These are phyloP conservation scores for Gonioctena quinquepunctata DNA, from an alignment of 1,140 invertebrate species.

Conservation along the genomic window DNA sequence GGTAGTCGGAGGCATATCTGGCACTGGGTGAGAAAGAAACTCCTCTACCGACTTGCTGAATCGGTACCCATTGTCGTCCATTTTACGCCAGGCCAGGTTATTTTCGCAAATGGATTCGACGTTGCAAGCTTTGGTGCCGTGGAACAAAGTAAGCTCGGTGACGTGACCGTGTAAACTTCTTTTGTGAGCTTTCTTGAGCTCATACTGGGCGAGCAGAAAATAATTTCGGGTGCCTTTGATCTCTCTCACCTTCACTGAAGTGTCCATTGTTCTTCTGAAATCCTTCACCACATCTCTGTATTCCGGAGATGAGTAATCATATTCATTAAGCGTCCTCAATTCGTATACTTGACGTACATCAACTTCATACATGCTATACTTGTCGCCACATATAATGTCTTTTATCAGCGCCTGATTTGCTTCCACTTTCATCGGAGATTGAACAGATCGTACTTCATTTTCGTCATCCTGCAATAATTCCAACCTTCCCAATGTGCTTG, in stretches of 20 bases:
- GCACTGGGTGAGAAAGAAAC: background rate
- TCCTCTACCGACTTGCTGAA: background rate
- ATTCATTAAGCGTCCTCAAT: too few species aligned
- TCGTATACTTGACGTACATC: background rate
- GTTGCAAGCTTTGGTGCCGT: background rate
- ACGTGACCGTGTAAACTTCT: background rate
- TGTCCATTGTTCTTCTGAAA: background rate
- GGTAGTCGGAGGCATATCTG: background rate
- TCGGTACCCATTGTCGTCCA: background rate
- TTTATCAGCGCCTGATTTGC: too few species aligned
- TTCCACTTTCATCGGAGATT: too few species aligned
- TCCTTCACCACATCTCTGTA: background rate
- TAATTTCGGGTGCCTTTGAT: background rate
- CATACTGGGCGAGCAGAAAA: background rate
- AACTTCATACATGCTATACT: background rate
- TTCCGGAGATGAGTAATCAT: background rate
- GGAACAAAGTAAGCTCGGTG: background rate
- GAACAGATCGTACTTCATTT: background rate
- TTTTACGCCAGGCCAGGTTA: background rate
- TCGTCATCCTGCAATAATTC: background rate
- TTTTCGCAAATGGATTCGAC: background rate
- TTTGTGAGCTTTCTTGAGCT: background rate
- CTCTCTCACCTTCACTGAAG: background rate
- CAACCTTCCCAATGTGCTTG: background rate
- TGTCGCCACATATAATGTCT: too few species aligned